Conservation (phyloP, 2,113 vertebrate species). For the Andinoacara biseriatus region DNA sequence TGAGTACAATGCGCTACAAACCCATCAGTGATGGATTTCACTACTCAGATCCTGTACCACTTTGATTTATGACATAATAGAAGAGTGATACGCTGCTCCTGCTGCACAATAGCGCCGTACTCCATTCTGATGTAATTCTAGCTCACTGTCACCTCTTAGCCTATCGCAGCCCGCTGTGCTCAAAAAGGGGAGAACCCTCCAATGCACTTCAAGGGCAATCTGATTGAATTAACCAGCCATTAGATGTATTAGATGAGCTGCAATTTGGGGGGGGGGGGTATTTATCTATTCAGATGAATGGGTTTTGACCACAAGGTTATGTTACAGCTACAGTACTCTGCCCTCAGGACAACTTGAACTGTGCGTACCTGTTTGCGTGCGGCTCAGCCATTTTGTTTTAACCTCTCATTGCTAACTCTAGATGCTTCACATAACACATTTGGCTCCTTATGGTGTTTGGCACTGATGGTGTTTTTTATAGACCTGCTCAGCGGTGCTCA, state of each 20-base stretch:
- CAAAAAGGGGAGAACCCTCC: conserved; percentile 47
- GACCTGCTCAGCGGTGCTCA: conserved; percentile 36
- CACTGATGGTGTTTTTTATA: conserved; percentile 42
- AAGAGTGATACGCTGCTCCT: conserved; percentile 41
- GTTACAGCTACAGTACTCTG: neutral
- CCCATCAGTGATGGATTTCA: conserved; percentile 63
- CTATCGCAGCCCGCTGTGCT: conserved; percentile 37
- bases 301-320: conserved; percentile 56
- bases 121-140: conserved; percentile 54
- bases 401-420: neutral
- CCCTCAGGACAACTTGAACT: neutral
- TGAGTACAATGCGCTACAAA: conserved; percentile 58
- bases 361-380: neutral
- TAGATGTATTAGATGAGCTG: conserved; percentile 68
- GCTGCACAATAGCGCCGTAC: conserved; percentile 40
- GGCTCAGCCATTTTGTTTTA: conserved; percentile 8
- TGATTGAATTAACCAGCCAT: conserved; percentile 74
- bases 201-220: conserved; percentile 60
- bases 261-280: conserved; percentile 55
- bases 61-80: conserved; percentile 70
- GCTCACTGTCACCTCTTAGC: conserved; percentile 42
- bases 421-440: neutral
- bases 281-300: conserved; percentile 67
- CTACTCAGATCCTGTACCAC: conserved; percentile 54
- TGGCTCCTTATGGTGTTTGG: conserved; percentile 22